Evolutionary conservation across 2,888 invertebrate genomes (phyloP), one percentile per base, ranked within the genome.

Genomic region (Oxyteleia sp.): DNA sequence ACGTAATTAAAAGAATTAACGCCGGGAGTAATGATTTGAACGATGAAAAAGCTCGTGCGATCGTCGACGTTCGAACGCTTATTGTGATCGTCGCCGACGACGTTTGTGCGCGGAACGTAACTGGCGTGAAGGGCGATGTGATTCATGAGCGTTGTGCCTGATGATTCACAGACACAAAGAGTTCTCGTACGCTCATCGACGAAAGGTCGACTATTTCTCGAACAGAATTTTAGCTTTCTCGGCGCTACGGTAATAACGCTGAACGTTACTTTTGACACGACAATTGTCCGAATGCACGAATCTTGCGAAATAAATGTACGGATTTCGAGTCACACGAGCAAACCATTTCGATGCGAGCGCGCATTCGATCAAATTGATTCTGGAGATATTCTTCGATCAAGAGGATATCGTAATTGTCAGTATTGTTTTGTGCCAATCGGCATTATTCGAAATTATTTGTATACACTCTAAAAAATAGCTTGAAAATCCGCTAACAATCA

Each of bases 71-170:
- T 41, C 13, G 32, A 38, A 53, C 57, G 13, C 38, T 59, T 41
- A 43, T 51, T 18, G 29, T 13, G 35, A 13, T 41, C 15, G 29
- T 47, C 3, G 2, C 45, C 8, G 45, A n/a, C 16, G 64, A 26
- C 26, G 32, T 63, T 20, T 78, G 64, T 72, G 79, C 81, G 69
- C 71, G 55, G 47, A 23, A 64, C 71, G 68, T 86, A 72, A 78
- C 51, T 64, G 61, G 78, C 69, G 75, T 82, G 85, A 86, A 85
- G 88, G 87, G 85, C 86, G 84, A 79, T 76, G 85, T 88, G 88
- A 89, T 88, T 89, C 89, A 89, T 74, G 88, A 86, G 82, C 81
- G 82, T 43, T 20, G 47, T 74, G 47, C 59, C 38, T 83, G 87
- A 88, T 88, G 88, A 88, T 88, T 88, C 87, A 88, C 84, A 49